phyloP scores from a whole-genome alignment of 2,797 vertebrate species.

The Chiloscyllium punctatum region DNA sequence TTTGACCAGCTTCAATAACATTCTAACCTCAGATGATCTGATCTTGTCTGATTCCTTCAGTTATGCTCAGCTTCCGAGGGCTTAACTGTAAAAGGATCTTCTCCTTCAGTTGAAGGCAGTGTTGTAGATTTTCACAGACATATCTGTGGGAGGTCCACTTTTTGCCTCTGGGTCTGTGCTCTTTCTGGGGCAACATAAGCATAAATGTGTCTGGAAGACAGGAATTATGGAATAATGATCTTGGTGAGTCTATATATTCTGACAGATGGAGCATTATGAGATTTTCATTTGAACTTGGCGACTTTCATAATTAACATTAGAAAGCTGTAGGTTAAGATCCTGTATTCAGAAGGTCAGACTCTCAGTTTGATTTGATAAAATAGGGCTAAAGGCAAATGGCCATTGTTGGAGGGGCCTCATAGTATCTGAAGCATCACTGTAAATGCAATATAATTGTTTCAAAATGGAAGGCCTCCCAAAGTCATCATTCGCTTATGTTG shows the following conservation, averaged over 20 bases:
- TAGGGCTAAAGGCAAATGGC: background rate
- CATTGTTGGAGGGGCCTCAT: background rate
- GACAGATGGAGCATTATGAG: background rate
- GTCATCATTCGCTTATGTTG: background rate
- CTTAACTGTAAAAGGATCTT: background rate
- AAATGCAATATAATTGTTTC: background rate
- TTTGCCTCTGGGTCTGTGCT: slow-evolving; percentile 1
- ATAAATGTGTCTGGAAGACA: background rate
- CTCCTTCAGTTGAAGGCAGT: background rate
- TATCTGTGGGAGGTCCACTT: background rate
- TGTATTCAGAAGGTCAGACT: background rate
- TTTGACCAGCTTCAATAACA: background rate
- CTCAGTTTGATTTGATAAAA: background rate
- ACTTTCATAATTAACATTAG: slow-evolving; percentile 20
- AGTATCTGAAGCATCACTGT: background rate
- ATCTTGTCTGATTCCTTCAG: slow-evolving; percentile 12
- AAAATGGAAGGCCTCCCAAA: background rate
- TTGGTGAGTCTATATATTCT: background rate
- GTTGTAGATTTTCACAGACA: background rate
- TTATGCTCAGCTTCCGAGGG: background rate
- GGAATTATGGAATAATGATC: slow-evolving; percentile 29
- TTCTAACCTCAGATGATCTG: slow-evolving; percentile 3
- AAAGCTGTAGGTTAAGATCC: background rate
- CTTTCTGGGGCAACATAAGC: background rate
- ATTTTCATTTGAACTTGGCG: background rate